Evolutionary conservation across 2,113 vertebrate genomes (phyloP), one percentile per base, ranked within the genome.

Genomic region (Cebidichthys violaceus): DNA sequence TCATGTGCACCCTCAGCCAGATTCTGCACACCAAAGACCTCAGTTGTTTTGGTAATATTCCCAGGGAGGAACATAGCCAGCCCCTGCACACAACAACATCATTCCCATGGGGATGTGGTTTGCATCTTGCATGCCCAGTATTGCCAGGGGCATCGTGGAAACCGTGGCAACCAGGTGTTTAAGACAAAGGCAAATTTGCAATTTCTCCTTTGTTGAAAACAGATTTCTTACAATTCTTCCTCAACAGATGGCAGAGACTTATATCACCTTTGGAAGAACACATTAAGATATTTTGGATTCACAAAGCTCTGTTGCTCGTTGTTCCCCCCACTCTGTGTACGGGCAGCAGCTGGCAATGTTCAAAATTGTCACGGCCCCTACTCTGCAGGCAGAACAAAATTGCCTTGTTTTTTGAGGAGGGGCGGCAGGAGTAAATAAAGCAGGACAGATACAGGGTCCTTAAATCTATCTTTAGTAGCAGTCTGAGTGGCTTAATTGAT

Each of bases 151-250:
- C 81, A 47, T 91, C 67, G 64, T 37, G 52, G 84, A 80, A 91
- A 89, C 83, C 83, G 62, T 87, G 81, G 88, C 78, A 90, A 90
- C 88, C 85, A 88, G 81, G 84, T 92, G 87, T 86, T 82, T 84
- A 8, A 71, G 35, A 84, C 83, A 65, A 89, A 84, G 73, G 71
- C 76, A 88, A 57, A 87, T 92, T 90, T 84, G 55, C 45, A 39
- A 81, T 61, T 67, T 50, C 5, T 39, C 77, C 71, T 82, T 75
- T 8, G 17, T 4, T 59, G 8, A 31, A 62, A 66, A 62, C 9
- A 82, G n/a, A 57, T 81, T 73, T 72, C 18, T 65, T 22, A 35
- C 35, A 54, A 13, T 43, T 78, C 47, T 68, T 43, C 35, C 60
- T 3, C 45, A 80, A 52, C 81, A 75, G 76, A 86, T 81, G 77